phyloP scores from a whole-genome alignment of 1,140 invertebrate species.

The Polypedilum vanderplanki region DNA sequence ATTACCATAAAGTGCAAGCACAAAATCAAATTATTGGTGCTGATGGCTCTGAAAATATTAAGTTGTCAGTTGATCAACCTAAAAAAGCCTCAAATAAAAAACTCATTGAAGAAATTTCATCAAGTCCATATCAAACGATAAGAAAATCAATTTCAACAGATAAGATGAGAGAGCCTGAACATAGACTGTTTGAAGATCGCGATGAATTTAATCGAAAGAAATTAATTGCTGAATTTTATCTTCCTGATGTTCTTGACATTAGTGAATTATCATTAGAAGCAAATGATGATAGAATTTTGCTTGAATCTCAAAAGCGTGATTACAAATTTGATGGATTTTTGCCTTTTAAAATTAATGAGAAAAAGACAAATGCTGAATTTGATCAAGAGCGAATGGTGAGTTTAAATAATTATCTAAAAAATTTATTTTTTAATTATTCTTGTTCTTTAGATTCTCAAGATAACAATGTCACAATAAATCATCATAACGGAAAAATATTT shows the following conservation, averaged over 20 bases:
- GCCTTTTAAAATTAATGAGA: slow-evolving; percentile 52
- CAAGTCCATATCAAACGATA: slow-evolving; percentile 31
- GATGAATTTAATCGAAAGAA: slow-evolving; percentile 38
- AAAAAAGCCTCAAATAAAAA: slow-evolving; percentile 36
- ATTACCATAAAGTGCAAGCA: slow-evolving; percentile 37
- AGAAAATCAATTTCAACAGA: slow-evolving; percentile 32
- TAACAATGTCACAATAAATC: slow-evolving; percentile 37
- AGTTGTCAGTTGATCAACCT: slow-evolving; percentile 40
- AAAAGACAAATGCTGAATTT: slow-evolving; percentile 53
- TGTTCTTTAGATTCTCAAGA: slow-evolving; percentile 42
- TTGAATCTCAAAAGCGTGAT: slow-evolving; percentile 51
- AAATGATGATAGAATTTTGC: slow-evolving; percentile 62
- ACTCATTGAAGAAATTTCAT: slow-evolving; percentile 35
- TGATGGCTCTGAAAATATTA: slow-evolving; percentile 31
- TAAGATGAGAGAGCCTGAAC: slow-evolving; percentile 37
- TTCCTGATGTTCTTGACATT: slow-evolving; percentile 42
- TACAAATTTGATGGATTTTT: slow-evolving; percentile 62
- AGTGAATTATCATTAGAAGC: slow-evolving; percentile 58
- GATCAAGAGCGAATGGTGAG: slow-evolving; percentile 54
- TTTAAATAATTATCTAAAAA: slow-evolving; percentile 32
- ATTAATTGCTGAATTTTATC: slow-evolving; percentile 46
- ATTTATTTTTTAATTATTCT: slow-evolving; percentile 30
- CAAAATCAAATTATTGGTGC: slow-evolving; percentile 38
- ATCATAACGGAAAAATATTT: not conserved
- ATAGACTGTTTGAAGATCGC: slow-evolving; percentile 43